Evolutionary conservation across 2,113 vertebrate species (phyloP).

Genomic region (Sylvilagus bachmani): DNA sequence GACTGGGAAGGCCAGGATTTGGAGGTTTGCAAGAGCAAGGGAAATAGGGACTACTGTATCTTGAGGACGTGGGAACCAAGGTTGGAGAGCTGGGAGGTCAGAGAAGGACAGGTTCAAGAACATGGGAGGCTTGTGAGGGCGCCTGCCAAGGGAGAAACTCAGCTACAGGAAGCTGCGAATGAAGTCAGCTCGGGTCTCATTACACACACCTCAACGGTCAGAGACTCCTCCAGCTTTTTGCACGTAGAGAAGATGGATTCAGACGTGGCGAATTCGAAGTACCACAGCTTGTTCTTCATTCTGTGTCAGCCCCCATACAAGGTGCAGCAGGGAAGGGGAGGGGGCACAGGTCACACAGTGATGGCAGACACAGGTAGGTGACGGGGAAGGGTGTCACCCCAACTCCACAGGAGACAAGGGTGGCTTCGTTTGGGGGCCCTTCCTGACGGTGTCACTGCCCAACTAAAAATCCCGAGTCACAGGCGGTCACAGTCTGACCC

Average conservation of each 20-base stretch:
- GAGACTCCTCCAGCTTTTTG: conserved; percentile 93
- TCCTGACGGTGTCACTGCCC: neutral
- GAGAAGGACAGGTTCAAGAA: conserved; percentile 40
- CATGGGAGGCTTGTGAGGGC: neutral
- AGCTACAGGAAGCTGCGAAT: conserved; percentile 14
- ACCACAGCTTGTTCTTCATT: conserved; percentile 97
- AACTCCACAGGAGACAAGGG: neutral
- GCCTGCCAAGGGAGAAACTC: neutral
- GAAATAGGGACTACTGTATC: neutral
- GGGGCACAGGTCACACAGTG: conserved; percentile 30
- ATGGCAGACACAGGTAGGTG: neutral
- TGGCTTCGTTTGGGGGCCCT: neutral
- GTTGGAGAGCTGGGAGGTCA: conserved; percentile 36
- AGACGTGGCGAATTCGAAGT: conserved; percentile 96
- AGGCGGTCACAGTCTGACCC: neutral
- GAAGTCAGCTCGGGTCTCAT: neutral
- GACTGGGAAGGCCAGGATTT: conserved; percentile 26
- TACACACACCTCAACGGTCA: conserved; percentile 91
- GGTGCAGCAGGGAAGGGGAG: conserved; percentile 40
- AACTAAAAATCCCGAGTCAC: neutral
- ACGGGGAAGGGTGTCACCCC: neutral
- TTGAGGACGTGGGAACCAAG: conserved; percentile 10
- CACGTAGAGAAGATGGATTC: conserved; percentile 96
- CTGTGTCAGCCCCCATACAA: conserved; percentile 76
- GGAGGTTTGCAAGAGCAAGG: conserved; percentile 6